Conservation (phyloP, 2,888 invertebrate genomes). For the Heteromyza rotundicornis region DNA sequence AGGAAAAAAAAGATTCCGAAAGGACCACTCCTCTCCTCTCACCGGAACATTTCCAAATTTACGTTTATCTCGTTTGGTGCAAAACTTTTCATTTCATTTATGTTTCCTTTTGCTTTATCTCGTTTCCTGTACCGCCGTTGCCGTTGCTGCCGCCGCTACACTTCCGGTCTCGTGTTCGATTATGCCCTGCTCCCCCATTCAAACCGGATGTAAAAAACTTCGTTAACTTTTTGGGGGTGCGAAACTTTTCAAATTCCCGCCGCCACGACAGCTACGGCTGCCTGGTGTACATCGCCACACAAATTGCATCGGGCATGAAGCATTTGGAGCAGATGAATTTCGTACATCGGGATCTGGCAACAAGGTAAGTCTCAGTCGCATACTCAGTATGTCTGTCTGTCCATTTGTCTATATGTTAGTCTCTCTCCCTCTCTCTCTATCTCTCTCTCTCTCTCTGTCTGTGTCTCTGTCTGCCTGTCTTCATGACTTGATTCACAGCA, state of each 20-base stretch:
- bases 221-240: slow-evolving; percentile 46
- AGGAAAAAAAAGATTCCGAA: no score
- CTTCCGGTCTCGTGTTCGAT: slow-evolving; percentile 57
- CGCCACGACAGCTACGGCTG: slow-evolving; percentile 73
- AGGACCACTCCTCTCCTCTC: no score
- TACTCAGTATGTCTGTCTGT: background rate
- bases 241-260: slow-evolving; percentile 45
- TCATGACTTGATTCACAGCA: background rate
- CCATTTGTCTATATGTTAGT: background rate
- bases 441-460: background rate
- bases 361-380: slow-evolving; percentile 75
- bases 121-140: slow-evolving; percentile 54
- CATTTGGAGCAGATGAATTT: slow-evolving; percentile 85
- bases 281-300: slow-evolving; percentile 84
- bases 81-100: slow-evolving; percentile 39
- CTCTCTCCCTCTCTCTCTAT: background rate
- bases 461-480: background rate
- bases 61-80: background rate
- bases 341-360: slow-evolving; percentile 85
- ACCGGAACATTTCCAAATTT: background rate
- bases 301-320: slow-evolving; percentile 90
- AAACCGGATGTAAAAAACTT: slow-evolving; percentile 54
- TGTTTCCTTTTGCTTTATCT: slow-evolving; percentile 45
- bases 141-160: slow-evolving; percentile 47
- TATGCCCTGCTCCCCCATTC: slow-evolving; percentile 30